Evolutionary conservation across 2,113 vertebrate species (phyloP).

Genomic region (Columba livia): DNA sequence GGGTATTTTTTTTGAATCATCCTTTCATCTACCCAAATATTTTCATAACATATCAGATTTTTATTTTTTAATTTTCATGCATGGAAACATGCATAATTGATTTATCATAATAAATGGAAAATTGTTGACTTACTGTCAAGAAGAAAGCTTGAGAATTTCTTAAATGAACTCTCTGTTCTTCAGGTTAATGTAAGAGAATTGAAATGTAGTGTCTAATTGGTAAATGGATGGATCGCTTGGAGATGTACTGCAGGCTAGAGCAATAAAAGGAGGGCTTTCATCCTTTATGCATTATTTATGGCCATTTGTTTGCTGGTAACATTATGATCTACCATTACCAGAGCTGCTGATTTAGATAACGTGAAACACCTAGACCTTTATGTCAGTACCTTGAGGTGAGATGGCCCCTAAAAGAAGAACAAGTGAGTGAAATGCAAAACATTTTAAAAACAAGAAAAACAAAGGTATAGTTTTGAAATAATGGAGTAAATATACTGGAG

Average conservation of each 20-base stretch:
- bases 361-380: not conserved
- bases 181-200: not conserved
- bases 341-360: not conserved
- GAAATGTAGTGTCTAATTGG: not conserved
- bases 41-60: not conserved
- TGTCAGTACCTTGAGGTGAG: not conserved
- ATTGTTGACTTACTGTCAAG: not conserved
- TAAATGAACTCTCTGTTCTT: not conserved
- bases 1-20: not conserved
- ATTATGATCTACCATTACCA: not conserved
- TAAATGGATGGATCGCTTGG: slow-evolving; percentile 3
- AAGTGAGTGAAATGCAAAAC: not conserved
- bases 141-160: slow-evolving; percentile 12
- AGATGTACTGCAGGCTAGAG: not conserved
- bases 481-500: not conserved
- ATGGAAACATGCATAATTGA: not conserved
- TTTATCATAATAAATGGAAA: not conserved
- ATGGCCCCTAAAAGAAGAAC: not conserved
- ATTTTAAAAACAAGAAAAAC: not conserved
- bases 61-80: not conserved
- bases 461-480: not conserved
- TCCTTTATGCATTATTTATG: not conserved
- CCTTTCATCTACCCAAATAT: not conserved
- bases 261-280: not conserved
- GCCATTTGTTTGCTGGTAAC: not conserved